Percentiles rank a stretch among this genome's conserved stretches.
Conservation (phyloP, 1,140 invertebrate genomes). For the Andricus grossulariae region DNA sequence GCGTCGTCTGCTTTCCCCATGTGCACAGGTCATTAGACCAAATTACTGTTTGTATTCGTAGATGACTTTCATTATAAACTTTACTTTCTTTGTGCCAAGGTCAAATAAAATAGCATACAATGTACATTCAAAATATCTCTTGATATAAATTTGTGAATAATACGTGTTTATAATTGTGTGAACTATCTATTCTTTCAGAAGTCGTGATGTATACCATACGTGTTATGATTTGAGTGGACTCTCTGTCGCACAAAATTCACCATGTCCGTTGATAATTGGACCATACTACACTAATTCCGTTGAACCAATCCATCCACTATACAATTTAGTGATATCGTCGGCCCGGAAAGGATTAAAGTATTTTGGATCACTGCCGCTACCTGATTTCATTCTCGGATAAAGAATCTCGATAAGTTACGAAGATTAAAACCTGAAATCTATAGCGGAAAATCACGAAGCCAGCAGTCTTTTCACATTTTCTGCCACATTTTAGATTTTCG, state of each 20-base stretch:
- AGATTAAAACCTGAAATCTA: no score
- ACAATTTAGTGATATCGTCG: conserved; percentile 64
- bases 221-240: conserved; percentile 97
- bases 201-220: conserved; percentile 95
- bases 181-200: conserved; percentile 77
- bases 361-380: conserved; percentile 64
- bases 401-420: not conserved
- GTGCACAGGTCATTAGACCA: not conserved
- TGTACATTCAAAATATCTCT: conserved; percentile 28
- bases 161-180: conserved; percentile 41
- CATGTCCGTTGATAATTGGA: conserved; percentile 70
- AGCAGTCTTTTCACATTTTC: no score
- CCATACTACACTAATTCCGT: conserved; percentile 58
- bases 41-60: not conserved
- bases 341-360: conserved; percentile 64
- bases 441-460: no score
- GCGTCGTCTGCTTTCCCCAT: no score
- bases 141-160: conserved; percentile 38
- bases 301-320: conserved; percentile 68
- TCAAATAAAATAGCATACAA: not conserved
- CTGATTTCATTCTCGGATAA: conserved; percentile 53
- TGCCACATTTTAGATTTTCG: no score
- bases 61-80: no score
- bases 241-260: conserved; percentile 92
- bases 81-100: no score